Conservation (phyloP, 2,888 invertebrate genomes). For the Serripes groenlandicus region DNA sequence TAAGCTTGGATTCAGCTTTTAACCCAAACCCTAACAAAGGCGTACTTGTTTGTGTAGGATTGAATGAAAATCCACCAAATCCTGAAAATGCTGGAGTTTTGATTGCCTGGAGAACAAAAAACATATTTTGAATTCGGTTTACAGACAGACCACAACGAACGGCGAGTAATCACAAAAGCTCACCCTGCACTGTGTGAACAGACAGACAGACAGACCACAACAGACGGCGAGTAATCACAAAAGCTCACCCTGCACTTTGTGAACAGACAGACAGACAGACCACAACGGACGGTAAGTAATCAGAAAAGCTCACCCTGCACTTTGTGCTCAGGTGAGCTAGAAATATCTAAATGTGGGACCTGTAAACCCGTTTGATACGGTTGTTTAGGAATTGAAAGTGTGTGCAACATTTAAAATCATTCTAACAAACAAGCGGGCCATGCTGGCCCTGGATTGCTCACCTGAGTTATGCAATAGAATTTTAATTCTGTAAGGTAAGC, state of each 20-base stretch:
- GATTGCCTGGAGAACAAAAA: background rate
- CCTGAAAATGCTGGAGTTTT: slow-evolving; percentile 69
- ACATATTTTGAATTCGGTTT: too few relatives aligned
- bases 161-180: background rate
- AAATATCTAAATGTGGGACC: too few relatives aligned
- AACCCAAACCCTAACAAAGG: slow-evolving; percentile 48
- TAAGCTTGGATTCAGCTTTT: slow-evolving; percentile 61
- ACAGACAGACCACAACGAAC: background rate
- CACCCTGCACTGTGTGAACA: background rate
- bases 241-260: background rate
- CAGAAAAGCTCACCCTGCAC: background rate
- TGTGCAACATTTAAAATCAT: too few relatives aligned
- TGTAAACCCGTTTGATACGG: too few relatives aligned
- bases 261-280: background rate
- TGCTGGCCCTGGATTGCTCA: too few relatives aligned
- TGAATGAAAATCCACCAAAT: slow-evolving; percentile 75
- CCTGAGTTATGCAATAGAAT: too few relatives aligned
- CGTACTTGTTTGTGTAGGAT: slow-evolving; percentile 63
- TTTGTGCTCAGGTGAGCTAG: background rate
- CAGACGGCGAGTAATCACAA: background rate
- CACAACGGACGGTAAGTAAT: background rate
- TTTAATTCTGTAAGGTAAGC: too few relatives aligned
- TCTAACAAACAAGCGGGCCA: too few relatives aligned
- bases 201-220: background rate
- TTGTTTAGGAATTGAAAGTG: too few relatives aligned